Base-by-base conservation (phyloP, 2,113 vertebrate species). In the Lepisosteus osseus region DNA sequence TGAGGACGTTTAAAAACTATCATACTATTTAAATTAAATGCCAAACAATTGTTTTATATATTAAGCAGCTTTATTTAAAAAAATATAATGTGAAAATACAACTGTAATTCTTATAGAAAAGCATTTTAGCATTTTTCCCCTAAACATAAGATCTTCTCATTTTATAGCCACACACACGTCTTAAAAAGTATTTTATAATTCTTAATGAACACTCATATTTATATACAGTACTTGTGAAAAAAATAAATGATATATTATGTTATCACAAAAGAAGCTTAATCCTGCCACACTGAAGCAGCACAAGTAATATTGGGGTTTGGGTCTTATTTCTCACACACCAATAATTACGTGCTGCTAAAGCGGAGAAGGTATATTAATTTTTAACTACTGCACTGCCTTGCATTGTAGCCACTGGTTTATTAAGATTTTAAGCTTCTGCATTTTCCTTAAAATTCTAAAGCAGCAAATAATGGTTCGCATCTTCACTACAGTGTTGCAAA, bases 321-420 rank as follows among this genome's bases (percentile, higher is more conserved):
- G 83, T 87, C 78, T 89, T 86, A 86, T 89, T 75, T 87, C 86
- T 73, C 95, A 94, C 93, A 97, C 97, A 75, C 96, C 97, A 99
- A 98, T 99, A 99, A 99, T 99, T 98, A 98, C 96, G 95, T 99
- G 97, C 97, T 99, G 97, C 97, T 99, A 98, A 86, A 95, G 95
- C 86, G 95, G 93, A 86, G 92, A 93, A 88, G 94, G 94, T 87
- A 94, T 57, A 87, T 78, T 9, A 9, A 51, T 29, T 29, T 59
- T 59, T 67, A 42, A 41, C 14, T 6, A 51, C 42, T 67, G 65
- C 7, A 43, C 40, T 41, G 5, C 42, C 40, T 41, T 9, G 9
- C 13, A n/a, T 29, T 51, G 47, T 9, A 6, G 47, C 47, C 47
- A 51, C 47, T 51, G 47, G 47, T 51, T 51, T 51, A 51, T 51